Base-by-base conservation (phyloP, 2,113 vertebrate genomes). In the Tapirus terrestris region DNA sequence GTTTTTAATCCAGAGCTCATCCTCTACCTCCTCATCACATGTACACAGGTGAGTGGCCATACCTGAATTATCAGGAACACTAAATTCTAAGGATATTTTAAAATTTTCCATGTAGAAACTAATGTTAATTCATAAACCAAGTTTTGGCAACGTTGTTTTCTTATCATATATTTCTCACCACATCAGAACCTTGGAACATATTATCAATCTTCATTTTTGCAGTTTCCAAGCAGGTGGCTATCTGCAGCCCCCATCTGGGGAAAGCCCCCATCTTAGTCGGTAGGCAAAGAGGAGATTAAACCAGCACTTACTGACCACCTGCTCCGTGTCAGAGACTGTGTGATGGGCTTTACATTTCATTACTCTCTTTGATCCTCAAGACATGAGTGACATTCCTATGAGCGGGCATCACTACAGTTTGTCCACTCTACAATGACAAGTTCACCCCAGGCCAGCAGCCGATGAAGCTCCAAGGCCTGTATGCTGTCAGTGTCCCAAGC, bases 81-180 rank as follows among this genome's bases (percentile, higher is more conserved):
- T 18, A 17, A 72, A 43, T 68, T 53, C 60, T 61, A 51, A 73
- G 45, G 10, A 56, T 63, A 53, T 56, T 86, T 90, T 39, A 68
- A 58, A 27, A 11, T 8, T 58, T 89, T 56, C 67, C 33, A n/a
- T 6, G 53, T 33, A 67, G 75, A 89, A 80, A 67, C 12, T 31
- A 39, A 61, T 17, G 51, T 63, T 75, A 87, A 81, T 56, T 86
- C 81, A 84, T 33, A 91, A 53, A 70, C 70, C 27, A 45, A 82
- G 53, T 48, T 90, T 12, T 9, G 58, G 21, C 51, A n/a, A 63
- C 2, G 43, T 68, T 48, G 1, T 56, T 88, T 67, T 21, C 76
- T 39, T 39, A 27, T 2, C 3, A 0, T 8, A 4, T 17, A 18
- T 53, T 21, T 92, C 68, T 45, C 45, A 31, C 8, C 2, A 18